A percentile compares a stretch with the other conserved stretches of the same genome.
Evolutionary conservation across 2,797 vertebrate species (phyloP).

Genomic region (Hemitrygon akajei): DNA sequence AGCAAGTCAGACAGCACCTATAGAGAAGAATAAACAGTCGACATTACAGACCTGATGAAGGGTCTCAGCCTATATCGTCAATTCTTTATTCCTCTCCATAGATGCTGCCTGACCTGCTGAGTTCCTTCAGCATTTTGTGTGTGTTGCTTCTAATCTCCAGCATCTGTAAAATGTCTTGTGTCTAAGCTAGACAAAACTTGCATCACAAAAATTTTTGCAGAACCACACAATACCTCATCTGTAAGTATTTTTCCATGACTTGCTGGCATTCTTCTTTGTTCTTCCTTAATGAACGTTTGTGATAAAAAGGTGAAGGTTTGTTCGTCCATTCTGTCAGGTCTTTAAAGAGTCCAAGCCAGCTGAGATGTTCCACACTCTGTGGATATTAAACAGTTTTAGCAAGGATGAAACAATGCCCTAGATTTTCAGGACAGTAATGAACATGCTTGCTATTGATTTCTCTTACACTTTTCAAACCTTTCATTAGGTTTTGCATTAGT

Average conservation of each 20-base stretch:
- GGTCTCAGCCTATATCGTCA: too few species aligned
- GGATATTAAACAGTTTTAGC: neutral
- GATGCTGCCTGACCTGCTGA: too few species aligned
- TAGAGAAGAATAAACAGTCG: too few species aligned
- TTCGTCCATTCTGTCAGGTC: constrained; percentile 60
- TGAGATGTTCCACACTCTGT: constrained; percentile 67
- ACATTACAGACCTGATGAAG: too few species aligned
- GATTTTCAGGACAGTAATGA: neutral
- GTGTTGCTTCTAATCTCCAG: too few species aligned
- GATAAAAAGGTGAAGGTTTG: constrained; percentile 67
- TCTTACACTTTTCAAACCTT: neutral
- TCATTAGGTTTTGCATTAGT: neutral
- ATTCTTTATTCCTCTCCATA: too few species aligned
- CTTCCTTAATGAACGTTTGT: constrained; percentile 61
- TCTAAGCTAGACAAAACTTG: too few species aligned
- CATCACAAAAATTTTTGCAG: neutral
- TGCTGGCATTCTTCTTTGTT: constrained; percentile 64
- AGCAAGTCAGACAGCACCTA: too few species aligned
- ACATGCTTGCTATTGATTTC: neutral
- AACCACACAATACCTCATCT: constrained; percentile 57
- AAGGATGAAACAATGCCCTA: neutral
- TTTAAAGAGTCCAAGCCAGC: constrained; percentile 70
- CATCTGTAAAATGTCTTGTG: too few species aligned
- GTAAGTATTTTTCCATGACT: constrained; percentile 60
- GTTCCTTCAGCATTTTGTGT: too few species aligned